These are phyloP conservation scores for Cistogaster globosa DNA, from an alignment of 2,888 invertebrate species.

Conservation along the genomic window DNA sequence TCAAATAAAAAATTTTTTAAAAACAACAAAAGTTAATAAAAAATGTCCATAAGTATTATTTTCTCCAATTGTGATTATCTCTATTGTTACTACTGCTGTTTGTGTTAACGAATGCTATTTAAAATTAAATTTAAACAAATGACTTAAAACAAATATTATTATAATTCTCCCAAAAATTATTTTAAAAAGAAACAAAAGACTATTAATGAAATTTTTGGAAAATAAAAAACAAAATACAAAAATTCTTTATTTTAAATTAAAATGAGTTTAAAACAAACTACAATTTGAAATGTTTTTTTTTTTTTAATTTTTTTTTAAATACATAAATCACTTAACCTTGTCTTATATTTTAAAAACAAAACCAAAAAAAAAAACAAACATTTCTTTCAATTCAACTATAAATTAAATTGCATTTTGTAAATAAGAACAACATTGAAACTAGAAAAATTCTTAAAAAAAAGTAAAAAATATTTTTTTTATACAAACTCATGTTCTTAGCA, in stretches of 20 bases:
- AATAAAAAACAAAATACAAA: neutral
- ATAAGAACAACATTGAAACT: constrained; percentile 20
- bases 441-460: constrained; percentile 29
- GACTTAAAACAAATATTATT: neutral
- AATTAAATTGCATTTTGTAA: constrained; percentile 41
- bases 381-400: neutral
- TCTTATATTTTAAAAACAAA: constrained; percentile 10
- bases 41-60: no score
- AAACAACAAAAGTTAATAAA: no score
- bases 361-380: neutral
- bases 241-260: neutral
- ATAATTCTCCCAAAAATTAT: neutral
- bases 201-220: neutral
- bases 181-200: neutral
- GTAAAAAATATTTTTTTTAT: no score
- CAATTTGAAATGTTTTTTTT: no score
- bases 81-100: no score
- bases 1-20: no score
- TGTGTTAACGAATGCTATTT: no score
- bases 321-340: constrained; percentile 38
- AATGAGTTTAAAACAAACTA: no score
- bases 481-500: constrained; percentile 38
- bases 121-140: no score
- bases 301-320: no score
- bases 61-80: no score